These are phyloP conservation scores for Condylostylus longicornis DNA, from an alignment of 1,140 invertebrate species.

Conservation along the genomic window DNA sequence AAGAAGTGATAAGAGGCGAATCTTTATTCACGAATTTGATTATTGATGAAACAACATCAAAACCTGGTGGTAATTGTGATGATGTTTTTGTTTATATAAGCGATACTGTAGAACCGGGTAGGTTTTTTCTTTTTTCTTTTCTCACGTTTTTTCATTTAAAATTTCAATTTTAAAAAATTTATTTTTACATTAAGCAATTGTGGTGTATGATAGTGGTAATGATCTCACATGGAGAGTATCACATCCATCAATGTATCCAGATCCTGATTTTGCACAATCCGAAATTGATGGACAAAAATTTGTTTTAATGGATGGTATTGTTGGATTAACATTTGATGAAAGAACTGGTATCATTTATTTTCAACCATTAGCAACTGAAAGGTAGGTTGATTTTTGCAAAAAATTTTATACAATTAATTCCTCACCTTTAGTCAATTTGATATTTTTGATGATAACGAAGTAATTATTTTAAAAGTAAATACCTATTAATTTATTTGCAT, in stretches of 20 bases:
- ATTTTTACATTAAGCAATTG: conserved; percentile 38
- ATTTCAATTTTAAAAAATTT: conserved; percentile 1
- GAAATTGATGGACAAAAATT: conserved; percentile 46
- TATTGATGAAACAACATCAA: conserved; percentile 49
- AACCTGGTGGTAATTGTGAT: conserved; percentile 46
- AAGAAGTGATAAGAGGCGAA: conserved; percentile 47
- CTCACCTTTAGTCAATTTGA: not conserved
- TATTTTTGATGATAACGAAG: not conserved
- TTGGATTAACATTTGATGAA: conserved; percentile 59
- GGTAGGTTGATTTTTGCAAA: conserved; percentile 29
- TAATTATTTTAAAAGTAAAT: not conserved
- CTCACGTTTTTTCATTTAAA: not conserved
- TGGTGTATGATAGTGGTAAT: conserved; percentile 53
- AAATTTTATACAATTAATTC: not conserved
- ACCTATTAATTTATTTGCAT: not conserved
- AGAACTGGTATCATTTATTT: conserved; percentile 51
- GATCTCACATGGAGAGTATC: conserved; percentile 60
- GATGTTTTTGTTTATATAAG: conserved; percentile 61
- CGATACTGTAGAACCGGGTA: conserved; percentile 61
- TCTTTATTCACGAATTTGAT: conserved; percentile 61
- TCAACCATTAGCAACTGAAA: conserved; percentile 67
- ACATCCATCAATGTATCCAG: conserved; percentile 64
- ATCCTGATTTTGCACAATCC: conserved; percentile 57
- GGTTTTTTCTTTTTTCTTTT: conserved; percentile 6
- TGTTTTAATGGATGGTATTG: conserved; percentile 62